These are phyloP conservation scores for Stictonetta naevosa DNA, from an alignment of 2,113 vertebrate species.

Conservation along the genomic window DNA sequence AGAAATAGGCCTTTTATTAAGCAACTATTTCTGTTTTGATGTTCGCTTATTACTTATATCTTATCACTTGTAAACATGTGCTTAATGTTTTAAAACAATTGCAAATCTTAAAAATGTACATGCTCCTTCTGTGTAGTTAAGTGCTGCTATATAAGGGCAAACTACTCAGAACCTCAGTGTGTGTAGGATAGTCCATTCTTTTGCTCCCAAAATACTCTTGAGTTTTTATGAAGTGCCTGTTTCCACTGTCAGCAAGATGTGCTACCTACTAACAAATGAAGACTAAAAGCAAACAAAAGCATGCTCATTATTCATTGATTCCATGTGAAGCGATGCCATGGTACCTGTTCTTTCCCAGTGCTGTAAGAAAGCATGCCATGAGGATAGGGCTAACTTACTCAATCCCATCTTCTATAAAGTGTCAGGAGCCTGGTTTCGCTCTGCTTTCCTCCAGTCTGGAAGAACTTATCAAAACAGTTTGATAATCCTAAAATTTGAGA, in stretches of 20 bases:
- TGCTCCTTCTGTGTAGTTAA: neutral
- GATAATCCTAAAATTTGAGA: neutral
- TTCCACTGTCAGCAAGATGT: neutral
- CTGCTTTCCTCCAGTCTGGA: neutral
- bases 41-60: neutral
- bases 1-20: neutral
- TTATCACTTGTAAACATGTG: neutral
- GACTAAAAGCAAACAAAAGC: neutral
- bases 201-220: neutral
- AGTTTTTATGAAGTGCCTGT: neutral
- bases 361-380: neutral
- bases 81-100: neutral
- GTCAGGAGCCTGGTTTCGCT: neutral
- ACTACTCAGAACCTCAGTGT: neutral
- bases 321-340: neutral
- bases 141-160: neutral
- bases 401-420: neutral
- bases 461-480: neutral
- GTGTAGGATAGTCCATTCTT: neutral
- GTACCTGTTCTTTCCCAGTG: neutral
- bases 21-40: neutral
- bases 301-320: rapidly evolving
- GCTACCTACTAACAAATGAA: neutral
- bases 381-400: neutral
- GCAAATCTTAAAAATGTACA: neutral